phyloP scores from a whole-genome alignment of 2,797 vertebrate genomes.

The Glossophaga mutica region DNA sequence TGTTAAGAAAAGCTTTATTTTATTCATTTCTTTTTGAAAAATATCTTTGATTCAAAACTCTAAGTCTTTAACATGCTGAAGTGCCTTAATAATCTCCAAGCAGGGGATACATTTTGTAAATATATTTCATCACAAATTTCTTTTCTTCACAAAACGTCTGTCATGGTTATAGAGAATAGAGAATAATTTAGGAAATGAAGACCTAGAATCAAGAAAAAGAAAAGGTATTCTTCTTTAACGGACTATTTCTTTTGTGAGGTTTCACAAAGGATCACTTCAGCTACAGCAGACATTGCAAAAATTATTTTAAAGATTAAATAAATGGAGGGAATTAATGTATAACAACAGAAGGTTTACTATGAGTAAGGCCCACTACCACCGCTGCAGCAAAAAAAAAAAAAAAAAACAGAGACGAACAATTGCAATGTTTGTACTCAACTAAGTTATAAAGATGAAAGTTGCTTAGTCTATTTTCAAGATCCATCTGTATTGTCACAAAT shows the following conservation, averaged over 20 bases:
- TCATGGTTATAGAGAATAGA: not conserved
- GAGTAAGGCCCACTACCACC: not conserved
- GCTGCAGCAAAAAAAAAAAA: not conserved
- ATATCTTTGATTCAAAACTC: not conserved
- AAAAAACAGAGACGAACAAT: not conserved
- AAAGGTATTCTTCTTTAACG: not conserved
- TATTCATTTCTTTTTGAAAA: not conserved
- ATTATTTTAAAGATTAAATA: not conserved
- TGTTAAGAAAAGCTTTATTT: not conserved
- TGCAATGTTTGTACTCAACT: not conserved
- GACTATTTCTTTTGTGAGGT: not conserved
- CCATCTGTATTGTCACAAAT: not conserved
- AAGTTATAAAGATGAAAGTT: not conserved
- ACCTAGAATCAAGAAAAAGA: not conserved
- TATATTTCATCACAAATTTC: not conserved
- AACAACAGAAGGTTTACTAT: not conserved
- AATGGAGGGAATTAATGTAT: not conserved
- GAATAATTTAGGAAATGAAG: not conserved
- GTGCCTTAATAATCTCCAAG: not conserved
- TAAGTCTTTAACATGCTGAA: not conserved
- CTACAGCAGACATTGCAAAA: not conserved
- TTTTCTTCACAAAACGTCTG: not conserved
- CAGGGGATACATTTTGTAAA: not conserved
- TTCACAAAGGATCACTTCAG: not conserved
- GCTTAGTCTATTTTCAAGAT: not conserved